Evolutionary conservation across 2,113 vertebrate genomes (phyloP), one percentile per base, ranked within the genome.

Genomic region (Paradoxurus hermaphroditus): DNA sequence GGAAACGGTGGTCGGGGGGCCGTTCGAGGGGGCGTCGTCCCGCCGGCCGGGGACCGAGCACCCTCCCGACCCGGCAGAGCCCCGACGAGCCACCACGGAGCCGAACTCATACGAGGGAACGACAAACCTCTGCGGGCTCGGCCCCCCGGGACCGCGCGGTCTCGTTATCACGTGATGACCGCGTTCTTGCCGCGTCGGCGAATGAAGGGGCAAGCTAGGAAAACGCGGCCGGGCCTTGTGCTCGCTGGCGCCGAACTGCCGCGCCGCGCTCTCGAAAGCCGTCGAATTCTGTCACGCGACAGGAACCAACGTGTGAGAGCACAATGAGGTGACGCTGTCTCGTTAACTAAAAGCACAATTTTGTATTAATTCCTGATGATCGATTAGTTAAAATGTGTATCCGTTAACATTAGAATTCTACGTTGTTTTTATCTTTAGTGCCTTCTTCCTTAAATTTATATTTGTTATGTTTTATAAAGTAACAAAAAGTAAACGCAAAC

Each of bases 1-100:
- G n/a, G n/a, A n/a, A n/a, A n/a, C n/a, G 12, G 7, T 12, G 0
- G 0, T 4, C 2, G 5, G 0, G 1, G 34, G 49, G 90, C n/a
- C 86, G n/a, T 21, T 16, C 8, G 5, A 39, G 59, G 82, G 3
- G 31, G 39, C 14, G 46, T 29, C 46, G 15, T 12, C 51, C 86
- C 44, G 12, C 34, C 62, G 31, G 63, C 41, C 75, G 31, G 16
- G 88, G 51, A n/a, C 36, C 39, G 16, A 53, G 49, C 34, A 3
- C 9, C 5, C 9, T 36, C 51, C 16, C 36, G 3, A 4, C 39
- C 36, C 0, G 34, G 7, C 51, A 18, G 4, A 63, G 12, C 4
- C 29, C 31, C 4, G 21, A 59, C 41, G 12, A 72, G 9, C 19
- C 36, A 10, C 1, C 1, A 4, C 2, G 53, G 7, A 51, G 10